Conservation (phyloP, 2,888 invertebrate species). For the Tachina grossa region DNA sequence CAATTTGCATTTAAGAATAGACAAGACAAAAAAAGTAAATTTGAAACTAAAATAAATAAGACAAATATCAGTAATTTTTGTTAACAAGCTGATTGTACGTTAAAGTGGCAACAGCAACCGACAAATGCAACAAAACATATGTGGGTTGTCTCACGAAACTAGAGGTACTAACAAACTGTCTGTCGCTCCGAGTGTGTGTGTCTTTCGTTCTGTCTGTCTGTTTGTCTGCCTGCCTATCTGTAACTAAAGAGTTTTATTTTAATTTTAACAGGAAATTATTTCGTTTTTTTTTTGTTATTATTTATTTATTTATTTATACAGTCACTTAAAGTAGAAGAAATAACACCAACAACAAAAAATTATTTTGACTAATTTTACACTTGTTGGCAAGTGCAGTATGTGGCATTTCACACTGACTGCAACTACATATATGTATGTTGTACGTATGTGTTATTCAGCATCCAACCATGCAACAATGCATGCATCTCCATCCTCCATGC, state of each 20-base stretch:
- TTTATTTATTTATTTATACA: slow-evolving; percentile 45
- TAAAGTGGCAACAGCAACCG: slow-evolving; percentile 61
- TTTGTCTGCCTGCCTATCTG: slow-evolving; percentile 14
- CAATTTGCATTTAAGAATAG: slow-evolving; percentile 69
- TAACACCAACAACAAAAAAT: slow-evolving; percentile 4
- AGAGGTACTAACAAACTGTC: slow-evolving; percentile 23
- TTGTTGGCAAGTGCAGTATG: slow-evolving; percentile 72
- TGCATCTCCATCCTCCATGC: slow-evolving; percentile 67
- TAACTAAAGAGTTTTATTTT: slow-evolving; percentile 65
- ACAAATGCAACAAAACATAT: slow-evolving; percentile 59
- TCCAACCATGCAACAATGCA: slow-evolving; percentile 65
- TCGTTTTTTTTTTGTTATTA: slow-evolving; percentile 32
- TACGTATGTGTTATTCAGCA: slow-evolving; percentile 61
- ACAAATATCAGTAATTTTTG: slow-evolving; percentile 63
- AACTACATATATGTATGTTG: neutral
- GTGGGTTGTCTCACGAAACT: slow-evolving; percentile 68
- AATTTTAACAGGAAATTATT: slow-evolving; percentile 69
- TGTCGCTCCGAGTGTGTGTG: slow-evolving; percentile 13
- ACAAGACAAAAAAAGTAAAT: slow-evolving; percentile 54
- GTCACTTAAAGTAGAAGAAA: slow-evolving; percentile 42
- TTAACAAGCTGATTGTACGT: slow-evolving; percentile 67
- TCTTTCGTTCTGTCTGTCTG: slow-evolving; percentile 13
- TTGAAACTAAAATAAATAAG: slow-evolving; percentile 45
- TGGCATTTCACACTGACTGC: slow-evolving; percentile 64
- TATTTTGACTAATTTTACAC: slow-evolving; percentile 74